A percentile compares a stretch with the other conserved stretches of the same genome.
Conservation (phyloP, 2,113 vertebrate genomes). For the Bombycilla garrulus region DNA sequence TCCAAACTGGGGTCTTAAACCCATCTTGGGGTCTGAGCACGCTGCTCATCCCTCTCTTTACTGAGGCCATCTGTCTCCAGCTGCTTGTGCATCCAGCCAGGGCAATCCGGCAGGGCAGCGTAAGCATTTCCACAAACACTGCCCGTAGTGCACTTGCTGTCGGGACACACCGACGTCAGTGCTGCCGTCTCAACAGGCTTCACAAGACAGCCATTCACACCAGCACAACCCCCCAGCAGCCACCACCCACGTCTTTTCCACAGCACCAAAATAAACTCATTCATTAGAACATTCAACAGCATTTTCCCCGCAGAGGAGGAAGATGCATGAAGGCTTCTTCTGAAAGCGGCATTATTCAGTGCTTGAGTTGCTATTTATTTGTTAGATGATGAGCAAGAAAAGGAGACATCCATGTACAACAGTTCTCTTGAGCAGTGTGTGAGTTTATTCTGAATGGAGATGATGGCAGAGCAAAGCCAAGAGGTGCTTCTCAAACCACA, state of each 20-base stretch:
- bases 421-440: background rate
- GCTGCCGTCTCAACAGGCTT: background rate
- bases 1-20: background rate
- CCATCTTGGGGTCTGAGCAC: background rate
- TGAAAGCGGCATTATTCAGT: conserved; percentile 9
- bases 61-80: background rate
- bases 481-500: background rate
- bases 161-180: background rate
- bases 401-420: background rate
- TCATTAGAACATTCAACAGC: background rate
- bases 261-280: conserved; percentile 39
- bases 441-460: background rate
- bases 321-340: background rate
- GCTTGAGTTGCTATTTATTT: background rate
- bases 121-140: background rate
- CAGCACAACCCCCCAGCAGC: background rate
- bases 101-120: rapidly evolving
- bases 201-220: conserved; percentile 24
- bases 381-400: background rate
- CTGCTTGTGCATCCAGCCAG: rapidly evolving
- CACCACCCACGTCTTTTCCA: background rate
- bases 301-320: background rate
- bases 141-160: background rate
- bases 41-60: background rate
- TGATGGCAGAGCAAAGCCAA: rapidly evolving